These are phyloP conservation scores for Drosophila melanogaster DNA, from an alignment of 1,140 invertebrate genomes.

Conservation along the genomic window Release_6_plus_ISO1_MT NT_033779.5:3497001-3497500, in stretches of 20 bases:
- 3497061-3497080: slow-evolving; percentile 72
- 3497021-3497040: slow-evolving; percentile 19
- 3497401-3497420: slow-evolving; percentile 24
- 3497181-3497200: slow-evolving; percentile 61
- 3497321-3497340: slow-evolving; percentile 28
- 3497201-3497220: slow-evolving; percentile 35
- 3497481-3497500: slow-evolving; percentile 20
- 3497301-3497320: slow-evolving; percentile 35
- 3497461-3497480: slow-evolving; percentile 28
- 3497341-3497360: slow-evolving; percentile 34
- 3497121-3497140: slow-evolving; percentile 43
- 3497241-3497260: slow-evolving; percentile 20
- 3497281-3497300: slow-evolving; percentile 50
- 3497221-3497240: slow-evolving; percentile 55
- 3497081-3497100: slow-evolving; percentile 14
- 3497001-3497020: slow-evolving; percentile 31
- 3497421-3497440: slow-evolving; percentile 16
- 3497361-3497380: slow-evolving; percentile 32
- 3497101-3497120: slow-evolving; percentile 29
- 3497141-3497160: slow-evolving; percentile 56
- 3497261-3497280: slow-evolving; percentile 33
- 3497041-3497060: slow-evolving; percentile 42
- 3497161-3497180: slow-evolving; percentile 11
- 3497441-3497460: slow-evolving; percentile 42
- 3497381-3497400: slow-evolving; percentile 45